phyloP scores from a whole-genome alignment of 2,797 vertebrate genomes.

The Coregonus ussuriensis region DNA sequence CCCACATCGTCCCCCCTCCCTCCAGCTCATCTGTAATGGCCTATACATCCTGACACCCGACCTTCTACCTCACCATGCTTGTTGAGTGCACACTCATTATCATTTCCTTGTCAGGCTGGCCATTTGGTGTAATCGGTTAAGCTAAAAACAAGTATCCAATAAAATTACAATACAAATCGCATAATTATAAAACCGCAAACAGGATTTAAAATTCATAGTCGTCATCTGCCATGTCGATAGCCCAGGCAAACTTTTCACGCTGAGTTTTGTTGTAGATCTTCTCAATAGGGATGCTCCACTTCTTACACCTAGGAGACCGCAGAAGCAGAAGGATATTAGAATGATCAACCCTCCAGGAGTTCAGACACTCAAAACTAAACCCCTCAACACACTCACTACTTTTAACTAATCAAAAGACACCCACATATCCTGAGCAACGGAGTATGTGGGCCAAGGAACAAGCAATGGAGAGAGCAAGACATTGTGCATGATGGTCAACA shows the following conservation, averaged over 20 bases:
- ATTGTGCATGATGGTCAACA: background rate
- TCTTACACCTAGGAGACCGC: constrained; percentile 86
- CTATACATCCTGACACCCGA: constrained; percentile 26
- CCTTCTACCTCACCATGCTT: constrained; percentile 25
- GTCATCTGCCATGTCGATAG: constrained; percentile 93
- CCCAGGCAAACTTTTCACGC: constrained; percentile 97
- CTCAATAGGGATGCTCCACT: constrained; percentile 90
- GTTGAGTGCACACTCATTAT: constrained; percentile 47
- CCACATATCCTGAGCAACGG: background rate
- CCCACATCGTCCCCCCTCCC: constrained; percentile 35
- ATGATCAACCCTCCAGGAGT: background rate
- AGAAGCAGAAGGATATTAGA: background rate
- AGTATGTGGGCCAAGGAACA: background rate
- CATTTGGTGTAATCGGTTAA: constrained; percentile 69
- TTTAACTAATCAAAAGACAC: background rate
- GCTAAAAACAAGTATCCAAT: constrained; percentile 70
- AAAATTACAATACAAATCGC: constrained; percentile 42
- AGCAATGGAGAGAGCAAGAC: background rate
- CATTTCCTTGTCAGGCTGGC: constrained; percentile 58
- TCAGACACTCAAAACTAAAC: background rate
- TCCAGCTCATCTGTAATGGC: constrained; percentile 43
- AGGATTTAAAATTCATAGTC: constrained; percentile 92
- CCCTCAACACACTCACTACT: background rate
- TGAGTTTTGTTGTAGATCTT: constrained; percentile 99
- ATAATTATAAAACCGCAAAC: constrained; percentile 68